Conservation (phyloP, 64 coral and sea anemone species). For the Dendronephthya gigantea region DNA sequence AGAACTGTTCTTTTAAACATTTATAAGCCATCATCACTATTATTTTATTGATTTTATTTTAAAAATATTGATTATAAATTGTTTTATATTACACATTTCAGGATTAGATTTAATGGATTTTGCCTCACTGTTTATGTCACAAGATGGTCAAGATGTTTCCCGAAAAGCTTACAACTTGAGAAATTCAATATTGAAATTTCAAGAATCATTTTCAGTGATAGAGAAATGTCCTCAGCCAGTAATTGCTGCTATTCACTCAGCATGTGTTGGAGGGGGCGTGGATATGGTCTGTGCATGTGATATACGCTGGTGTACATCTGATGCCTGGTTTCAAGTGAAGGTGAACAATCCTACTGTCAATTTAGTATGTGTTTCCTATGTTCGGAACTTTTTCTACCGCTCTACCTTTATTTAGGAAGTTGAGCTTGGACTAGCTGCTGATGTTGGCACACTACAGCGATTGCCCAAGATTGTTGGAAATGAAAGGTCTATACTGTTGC, state of each 20-base stretch:
- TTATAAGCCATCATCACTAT: no score
- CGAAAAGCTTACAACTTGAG: conserved; percentile 54
- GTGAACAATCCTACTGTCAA: conserved; percentile 19
- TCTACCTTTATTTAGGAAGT: conserved; percentile 55
- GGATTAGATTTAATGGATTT: conserved; percentile 69
- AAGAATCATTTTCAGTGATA: conserved; percentile 66
- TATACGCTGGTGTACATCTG: conserved; percentile 64
- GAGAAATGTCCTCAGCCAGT: conserved; percentile 89
- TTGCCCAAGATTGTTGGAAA: conserved; percentile 92
- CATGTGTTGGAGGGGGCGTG: conserved; percentile 78
- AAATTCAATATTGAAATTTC: conserved; percentile 37
- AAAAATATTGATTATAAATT: not conserved
- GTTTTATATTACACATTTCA: not conserved
- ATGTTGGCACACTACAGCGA: conserved; percentile 89
- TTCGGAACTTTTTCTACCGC: no score
- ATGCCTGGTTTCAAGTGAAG: conserved; percentile 99
- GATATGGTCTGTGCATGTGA: conserved; percentile 91
- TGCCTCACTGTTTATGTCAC: conserved; percentile 35
- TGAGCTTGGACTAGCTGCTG: conserved; percentile 80
- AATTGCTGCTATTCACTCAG: conserved; percentile 90
- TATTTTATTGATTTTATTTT: no score
- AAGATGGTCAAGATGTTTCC: conserved; percentile 30
- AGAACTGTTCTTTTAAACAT: not conserved
- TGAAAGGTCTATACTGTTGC: conserved; percentile 54
- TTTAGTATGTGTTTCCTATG: no score